These are phyloP conservation scores for Tor tambroides DNA, from an alignment of 2,113 vertebrate genomes.

Conservation along the genomic window DNA sequence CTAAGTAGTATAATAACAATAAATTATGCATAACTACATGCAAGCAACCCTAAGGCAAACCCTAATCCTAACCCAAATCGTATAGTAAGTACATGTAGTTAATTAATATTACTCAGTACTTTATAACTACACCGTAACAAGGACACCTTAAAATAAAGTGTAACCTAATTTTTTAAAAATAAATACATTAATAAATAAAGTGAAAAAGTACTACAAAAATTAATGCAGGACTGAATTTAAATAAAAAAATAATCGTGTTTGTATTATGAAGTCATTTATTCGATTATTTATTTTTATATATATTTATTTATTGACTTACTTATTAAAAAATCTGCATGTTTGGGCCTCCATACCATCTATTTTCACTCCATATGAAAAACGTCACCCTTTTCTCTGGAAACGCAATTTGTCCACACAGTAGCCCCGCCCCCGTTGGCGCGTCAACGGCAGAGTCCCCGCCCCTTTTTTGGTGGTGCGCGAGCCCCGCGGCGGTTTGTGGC, in stretches of 20 bases:
- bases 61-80: no score
- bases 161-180: no score
- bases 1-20: no score
- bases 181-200: not conserved
- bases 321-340: no score
- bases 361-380: not conserved
- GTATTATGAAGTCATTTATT: not conserved
- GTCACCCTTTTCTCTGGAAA: not conserved
- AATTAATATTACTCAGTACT: no score
- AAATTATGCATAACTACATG: no score
- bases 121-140: no score
- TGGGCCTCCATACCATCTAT: not conserved
- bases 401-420: not conserved
- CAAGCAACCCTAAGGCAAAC: no score
- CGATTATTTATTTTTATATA: not conserved
- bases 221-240: not conserved
- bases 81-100: no score
- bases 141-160: no score
- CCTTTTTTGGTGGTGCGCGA: constrained; percentile 36
- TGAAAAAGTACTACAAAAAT: not conserved
- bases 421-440: not conserved
- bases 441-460: constrained; percentile 39
- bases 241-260: not conserved
- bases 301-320: not conserved
- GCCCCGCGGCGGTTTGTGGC: constrained; percentile 27